phyloP scores from a whole-genome alignment of 2,888 invertebrate species.

The Pyrrhosoma nymphula region DNA sequence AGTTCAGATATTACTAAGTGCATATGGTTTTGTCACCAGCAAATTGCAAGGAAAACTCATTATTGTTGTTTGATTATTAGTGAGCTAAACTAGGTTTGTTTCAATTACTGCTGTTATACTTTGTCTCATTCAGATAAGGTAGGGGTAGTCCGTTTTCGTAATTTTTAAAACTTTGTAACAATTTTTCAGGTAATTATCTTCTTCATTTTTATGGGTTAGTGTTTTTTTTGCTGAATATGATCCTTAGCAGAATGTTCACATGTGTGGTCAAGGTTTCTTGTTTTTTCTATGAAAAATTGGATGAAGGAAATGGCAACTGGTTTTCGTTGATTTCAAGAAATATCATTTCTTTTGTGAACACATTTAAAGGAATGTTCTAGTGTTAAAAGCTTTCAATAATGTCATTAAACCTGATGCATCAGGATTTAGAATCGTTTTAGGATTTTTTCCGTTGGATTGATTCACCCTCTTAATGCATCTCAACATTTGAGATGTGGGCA shows the following conservation, averaged over 20 bases:
- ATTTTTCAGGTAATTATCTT: not conserved
- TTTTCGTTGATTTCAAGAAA: constrained; percentile 10
- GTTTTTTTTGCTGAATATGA: not conserved
- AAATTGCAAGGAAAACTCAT: not conserved
- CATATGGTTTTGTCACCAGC: not conserved
- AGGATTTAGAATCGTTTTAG: constrained; percentile 45
- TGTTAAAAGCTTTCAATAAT: not conserved
- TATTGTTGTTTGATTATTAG: not conserved
- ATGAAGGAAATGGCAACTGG: not conserved
- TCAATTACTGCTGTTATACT: not conserved
- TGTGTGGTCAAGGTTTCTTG: constrained; percentile 21
- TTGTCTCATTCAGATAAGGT: not conserved
- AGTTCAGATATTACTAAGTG: not conserved
- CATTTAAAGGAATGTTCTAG: constrained; percentile 55
- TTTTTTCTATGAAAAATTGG: not conserved
- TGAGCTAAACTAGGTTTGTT: not conserved
- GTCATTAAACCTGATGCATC: not conserved
- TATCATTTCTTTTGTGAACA: constrained; percentile 38
- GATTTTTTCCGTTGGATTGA: constrained; percentile 32
- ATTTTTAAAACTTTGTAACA: not conserved
- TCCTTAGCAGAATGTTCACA: constrained; percentile 33
- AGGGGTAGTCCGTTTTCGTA: not conserved
- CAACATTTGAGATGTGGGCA: constrained; percentile 47
- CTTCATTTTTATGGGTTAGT: not conserved
- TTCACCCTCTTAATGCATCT: constrained; percentile 39